These are phyloP conservation scores for Drosophila ercepeae DNA, from an alignment of 1,140 invertebrate genomes.

Conservation along the genomic window DNA sequence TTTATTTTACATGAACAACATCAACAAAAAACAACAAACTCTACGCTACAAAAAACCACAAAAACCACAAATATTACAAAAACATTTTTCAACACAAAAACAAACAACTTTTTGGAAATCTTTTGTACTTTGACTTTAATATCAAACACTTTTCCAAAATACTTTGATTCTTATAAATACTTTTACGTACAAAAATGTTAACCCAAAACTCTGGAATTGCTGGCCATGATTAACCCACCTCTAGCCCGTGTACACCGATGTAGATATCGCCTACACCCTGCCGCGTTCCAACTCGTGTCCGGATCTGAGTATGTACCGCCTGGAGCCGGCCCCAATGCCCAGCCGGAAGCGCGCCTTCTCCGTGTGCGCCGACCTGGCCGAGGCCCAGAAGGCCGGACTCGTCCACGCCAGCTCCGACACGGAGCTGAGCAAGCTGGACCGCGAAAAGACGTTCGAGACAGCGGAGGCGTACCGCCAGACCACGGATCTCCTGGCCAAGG, in stretches of 20 bases:
- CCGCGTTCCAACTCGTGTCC: slow-evolving; percentile 86
- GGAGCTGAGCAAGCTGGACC: slow-evolving; percentile 90
- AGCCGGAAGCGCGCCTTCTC: slow-evolving; percentile 87
- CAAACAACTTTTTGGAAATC: neutral
- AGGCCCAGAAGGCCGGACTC: slow-evolving; percentile 25
- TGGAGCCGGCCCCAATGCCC: slow-evolving; percentile 83
- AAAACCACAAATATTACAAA: neutral
- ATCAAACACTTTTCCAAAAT: too few relatives aligned
- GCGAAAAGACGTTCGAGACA: slow-evolving; percentile 88
- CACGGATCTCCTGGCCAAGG: slow-evolving; percentile 88
- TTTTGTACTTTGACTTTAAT: too few relatives aligned
- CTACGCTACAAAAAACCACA: slow-evolving; percentile 12
- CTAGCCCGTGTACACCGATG: slow-evolving; percentile 80
- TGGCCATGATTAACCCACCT: slow-evolving; percentile 17
- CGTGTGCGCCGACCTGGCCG: slow-evolving; percentile 84
- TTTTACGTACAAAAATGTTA: neutral
- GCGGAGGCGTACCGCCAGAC: slow-evolving; percentile 88
- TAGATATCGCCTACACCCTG: slow-evolving; percentile 54
- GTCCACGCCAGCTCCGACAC: slow-evolving; percentile 87
- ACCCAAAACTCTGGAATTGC: neutral
- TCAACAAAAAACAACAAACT: slow-evolving; percentile 17
- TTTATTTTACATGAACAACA: slow-evolving; percentile 65
- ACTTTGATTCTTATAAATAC: neutral
- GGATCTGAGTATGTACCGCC: slow-evolving; percentile 85
- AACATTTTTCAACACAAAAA: neutral